Evolutionary conservation across 2,888 invertebrate genomes (phyloP).

Genomic region (Rhaphigaster nebulosa): DNA sequence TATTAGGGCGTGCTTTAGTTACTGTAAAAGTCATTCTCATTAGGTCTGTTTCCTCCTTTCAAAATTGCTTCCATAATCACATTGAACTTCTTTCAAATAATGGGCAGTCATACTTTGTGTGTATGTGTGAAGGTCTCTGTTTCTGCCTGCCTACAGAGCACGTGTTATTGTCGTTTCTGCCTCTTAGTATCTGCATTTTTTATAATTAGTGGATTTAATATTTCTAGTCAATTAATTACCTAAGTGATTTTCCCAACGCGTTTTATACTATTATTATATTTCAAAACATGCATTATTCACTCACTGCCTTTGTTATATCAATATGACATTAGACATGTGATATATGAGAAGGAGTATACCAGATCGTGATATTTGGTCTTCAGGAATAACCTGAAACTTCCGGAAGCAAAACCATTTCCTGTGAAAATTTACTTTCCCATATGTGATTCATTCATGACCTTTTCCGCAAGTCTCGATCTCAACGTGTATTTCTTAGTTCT

Average conservation of each 20-base stretch:
- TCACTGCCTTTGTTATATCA: background rate
- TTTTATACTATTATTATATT: background rate
- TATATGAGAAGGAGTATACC: conserved; percentile 10
- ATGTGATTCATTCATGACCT: conserved; percentile 5
- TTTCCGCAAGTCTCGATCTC: background rate
- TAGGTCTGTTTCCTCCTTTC: background rate
- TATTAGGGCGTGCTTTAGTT: background rate
- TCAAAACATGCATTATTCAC: background rate
- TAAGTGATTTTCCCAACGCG: background rate
- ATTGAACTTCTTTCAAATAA: background rate
- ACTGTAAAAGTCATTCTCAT: background rate
- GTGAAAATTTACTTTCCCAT: conserved; percentile 27
- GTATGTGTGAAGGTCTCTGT: background rate
- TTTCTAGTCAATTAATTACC: too few relatives aligned
- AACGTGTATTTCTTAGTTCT: background rate
- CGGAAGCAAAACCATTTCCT: background rate
- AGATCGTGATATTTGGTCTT: conserved; percentile 20
- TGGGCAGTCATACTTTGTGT: background rate
- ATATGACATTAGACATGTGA: conserved; percentile 1
- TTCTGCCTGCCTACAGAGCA: background rate
- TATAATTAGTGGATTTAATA: background rate
- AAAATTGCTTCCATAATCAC: background rate
- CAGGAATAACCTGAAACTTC: background rate
- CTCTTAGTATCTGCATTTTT: background rate
- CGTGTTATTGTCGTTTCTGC: background rate